A percentile compares a stretch with the other conserved stretches of the same genome.
Conservation (phyloP, 2,113 vertebrate genomes). For the Chrysochloris asiatica region DNA sequence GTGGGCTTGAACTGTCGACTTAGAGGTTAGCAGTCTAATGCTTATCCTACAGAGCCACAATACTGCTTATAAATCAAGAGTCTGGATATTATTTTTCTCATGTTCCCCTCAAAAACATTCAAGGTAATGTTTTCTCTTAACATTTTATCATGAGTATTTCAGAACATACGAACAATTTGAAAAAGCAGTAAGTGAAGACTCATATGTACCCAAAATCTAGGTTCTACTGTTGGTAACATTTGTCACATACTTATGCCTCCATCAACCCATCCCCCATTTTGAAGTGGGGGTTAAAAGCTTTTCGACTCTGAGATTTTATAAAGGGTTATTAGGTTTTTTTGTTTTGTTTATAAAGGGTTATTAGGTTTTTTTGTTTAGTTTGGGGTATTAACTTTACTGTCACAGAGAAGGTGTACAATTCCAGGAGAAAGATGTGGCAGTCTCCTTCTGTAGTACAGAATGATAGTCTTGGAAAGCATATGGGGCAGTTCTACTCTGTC, state of each 20-base stretch:
- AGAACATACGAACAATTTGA: not conserved
- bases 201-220: not conserved
- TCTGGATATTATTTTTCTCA: conserved; percentile 33
- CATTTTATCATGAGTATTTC: conserved; percentile 18
- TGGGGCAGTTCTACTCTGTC: no score
- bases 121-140: conserved; percentile 17
- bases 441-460: not conserved
- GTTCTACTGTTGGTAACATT: not conserved
- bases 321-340: not conserved
- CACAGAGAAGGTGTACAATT: not conserved
- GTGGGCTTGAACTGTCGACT: no score
- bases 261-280: not conserved
- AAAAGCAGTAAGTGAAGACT: not conserved
- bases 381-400: not conserved
- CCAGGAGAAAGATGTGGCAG: not conserved
- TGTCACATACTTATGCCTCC: not conserved
- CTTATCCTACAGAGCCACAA: no score
- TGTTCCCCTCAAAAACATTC: not conserved
- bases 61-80: not conserved
- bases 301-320: conserved; percentile 11
- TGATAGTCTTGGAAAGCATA: no score
- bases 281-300: not conserved
- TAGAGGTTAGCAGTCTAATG: no score
- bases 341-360: not conserved
- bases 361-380: conserved; percentile 20